Base-by-base conservation (phyloP, 2,797 vertebrate species). In the Sebastes melanostomus region DNA sequence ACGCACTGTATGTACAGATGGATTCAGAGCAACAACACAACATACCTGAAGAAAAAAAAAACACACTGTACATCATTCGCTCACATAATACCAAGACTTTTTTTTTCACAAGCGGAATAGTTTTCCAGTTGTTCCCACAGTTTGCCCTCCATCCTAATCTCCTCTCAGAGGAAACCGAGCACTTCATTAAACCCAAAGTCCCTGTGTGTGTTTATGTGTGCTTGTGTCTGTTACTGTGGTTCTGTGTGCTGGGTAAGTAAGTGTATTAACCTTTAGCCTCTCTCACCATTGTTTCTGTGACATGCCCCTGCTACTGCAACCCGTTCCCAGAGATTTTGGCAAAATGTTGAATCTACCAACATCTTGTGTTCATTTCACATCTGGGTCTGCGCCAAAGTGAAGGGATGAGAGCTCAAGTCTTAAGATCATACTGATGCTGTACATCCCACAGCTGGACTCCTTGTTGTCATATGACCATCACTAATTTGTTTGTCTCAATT, bases 331-430 rank as follows among this genome's bases (percentile, higher is more conserved):
- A 89, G 81, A 88, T 85, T 84, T 77, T 14, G 62, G 67, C 24
- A 73, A 80, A 88, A 86, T 77, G 22, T 77, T 78, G 20, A 82
- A 80, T 86, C 75, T 55, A 75, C 54, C 68, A 62, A 86, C 89
- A 92, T 91, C 91, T 90, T 91, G 88, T 88, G 42, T 84, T 81
- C 27, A 92, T 94, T 94, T 90, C 3, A n/a, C 22, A 32, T 84
- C 78, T 93, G 91, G 80, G 59, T 70, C 60, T 3, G n/a, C 0
- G 89, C 90, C 92, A 91, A 56, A 83, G 62, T 69, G 56, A 52
- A 68, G 20, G 61, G 81, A 86, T 86, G 75, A 80, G 68, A 77
- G 50, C 9, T 30, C 29, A 30, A 55, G 38, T 55, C 65, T 55
- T 56, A 22, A 66, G 25, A 74, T 81, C 16, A 27, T 61, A 24